Evolutionary conservation across 2,888 invertebrate genomes (phyloP).

Genomic region (Pterostichus madidus): DNA sequence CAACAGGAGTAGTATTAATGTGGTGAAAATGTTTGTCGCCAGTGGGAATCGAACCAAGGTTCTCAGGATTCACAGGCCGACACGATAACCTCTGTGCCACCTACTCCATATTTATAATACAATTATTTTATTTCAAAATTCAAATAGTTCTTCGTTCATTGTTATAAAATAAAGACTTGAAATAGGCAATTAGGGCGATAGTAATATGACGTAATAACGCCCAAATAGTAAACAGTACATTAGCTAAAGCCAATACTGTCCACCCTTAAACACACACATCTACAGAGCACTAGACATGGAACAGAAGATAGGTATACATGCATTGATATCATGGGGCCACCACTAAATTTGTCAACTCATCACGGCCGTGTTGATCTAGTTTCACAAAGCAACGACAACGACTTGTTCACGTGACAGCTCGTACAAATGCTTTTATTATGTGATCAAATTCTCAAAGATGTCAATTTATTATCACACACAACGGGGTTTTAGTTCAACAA

Average conservation of each 20-base stretch:
- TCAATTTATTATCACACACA: constrained; percentile 8
- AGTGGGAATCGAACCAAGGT: no score
- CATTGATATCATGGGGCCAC: background rate
- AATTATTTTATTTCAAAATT: no score
- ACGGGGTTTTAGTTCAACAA: background rate
- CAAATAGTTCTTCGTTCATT: background rate
- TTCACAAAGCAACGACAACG: background rate
- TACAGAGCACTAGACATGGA: background rate
- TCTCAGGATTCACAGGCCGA: no score
- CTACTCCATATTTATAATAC: no score
- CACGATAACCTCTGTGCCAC: no score
- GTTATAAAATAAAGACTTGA: background rate
- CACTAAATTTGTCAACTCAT: constrained; percentile 22
- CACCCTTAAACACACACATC: background rate
- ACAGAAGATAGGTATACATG: constrained; percentile 9
- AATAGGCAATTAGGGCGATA: background rate
- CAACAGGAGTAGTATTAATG: no score
- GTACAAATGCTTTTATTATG: constrained; percentile 25
- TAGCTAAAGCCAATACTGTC: background rate
- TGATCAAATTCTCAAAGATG: constrained; percentile 29
- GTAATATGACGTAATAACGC: background rate
- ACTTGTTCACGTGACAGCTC: constrained; percentile 14
- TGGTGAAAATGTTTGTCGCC: no score
- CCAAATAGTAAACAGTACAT: constrained; percentile 3
- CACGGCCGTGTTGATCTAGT: constrained; percentile 9